These are phyloP conservation scores for Stenurella melanura DNA, from an alignment of 2,888 invertebrate species.

Conservation along the genomic window DNA sequence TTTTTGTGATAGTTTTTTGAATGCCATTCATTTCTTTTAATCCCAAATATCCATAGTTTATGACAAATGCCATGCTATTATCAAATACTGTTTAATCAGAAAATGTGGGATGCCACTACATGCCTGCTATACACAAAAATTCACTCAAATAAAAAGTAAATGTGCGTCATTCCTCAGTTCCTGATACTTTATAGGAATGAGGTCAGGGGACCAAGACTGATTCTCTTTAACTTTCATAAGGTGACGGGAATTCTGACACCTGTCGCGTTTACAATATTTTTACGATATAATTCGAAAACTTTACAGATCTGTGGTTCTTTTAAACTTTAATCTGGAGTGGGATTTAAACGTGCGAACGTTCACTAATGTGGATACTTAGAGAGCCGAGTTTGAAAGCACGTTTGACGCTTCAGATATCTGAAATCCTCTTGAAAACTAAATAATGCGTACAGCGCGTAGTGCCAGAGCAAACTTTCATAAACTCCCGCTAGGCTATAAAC, in stretches of 20 bases:
- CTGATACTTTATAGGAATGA: slow-evolving; percentile 15
- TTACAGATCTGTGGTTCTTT: slow-evolving; percentile 43
- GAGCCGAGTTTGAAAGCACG: slow-evolving; percentile 52
- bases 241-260: slow-evolving; percentile 41
- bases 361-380: slow-evolving; percentile 36
- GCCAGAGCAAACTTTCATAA: slow-evolving; percentile 64
- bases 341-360: slow-evolving; percentile 48
- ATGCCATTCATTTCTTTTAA: no score
- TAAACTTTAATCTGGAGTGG: slow-evolving; percentile 48
- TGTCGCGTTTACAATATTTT: slow-evolving; percentile 42
- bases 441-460: slow-evolving; percentile 60
- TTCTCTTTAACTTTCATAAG: slow-evolving; percentile 28
- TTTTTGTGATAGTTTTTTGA: no score
- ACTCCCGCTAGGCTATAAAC: slow-evolving; percentile 69
- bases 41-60: no score
- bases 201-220: slow-evolving; percentile 28
- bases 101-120: not conserved
- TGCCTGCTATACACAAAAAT: not conserved
- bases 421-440: slow-evolving; percentile 65
- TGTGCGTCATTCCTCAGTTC: not conserved
- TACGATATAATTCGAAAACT: slow-evolving; percentile 43
- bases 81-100: no score
- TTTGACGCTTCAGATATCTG: slow-evolving; percentile 62
- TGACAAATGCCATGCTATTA: no score
- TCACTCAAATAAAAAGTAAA: slow-evolving; percentile 2